phyloP scores from a whole-genome alignment of 2,113 vertebrate genomes.

The Lethenteron camtschaticum region DNA sequence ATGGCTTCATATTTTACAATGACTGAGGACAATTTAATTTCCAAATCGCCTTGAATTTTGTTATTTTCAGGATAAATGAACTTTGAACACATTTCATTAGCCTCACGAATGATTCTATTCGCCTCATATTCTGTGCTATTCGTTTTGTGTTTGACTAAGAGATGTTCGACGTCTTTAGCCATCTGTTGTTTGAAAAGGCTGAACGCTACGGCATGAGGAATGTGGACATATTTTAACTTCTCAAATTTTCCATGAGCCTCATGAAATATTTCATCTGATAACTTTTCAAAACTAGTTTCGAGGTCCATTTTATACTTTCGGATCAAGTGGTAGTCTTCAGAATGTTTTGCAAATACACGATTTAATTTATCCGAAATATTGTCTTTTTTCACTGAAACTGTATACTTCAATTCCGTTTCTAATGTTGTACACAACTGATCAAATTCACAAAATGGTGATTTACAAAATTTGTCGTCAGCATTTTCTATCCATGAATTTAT shows the following conservation, averaged over 20 bases:
- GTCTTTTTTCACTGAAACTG: not conserved
- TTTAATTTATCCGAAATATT: conserved; percentile 3
- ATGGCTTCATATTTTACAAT: no score
- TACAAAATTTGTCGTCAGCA: conserved; percentile 18
- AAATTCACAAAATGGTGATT: conserved; percentile 13
- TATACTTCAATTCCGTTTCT: conserved; percentile 7
- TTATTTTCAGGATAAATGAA: not conserved
- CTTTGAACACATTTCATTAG: no score
- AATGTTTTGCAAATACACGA: not conserved
- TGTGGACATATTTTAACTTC: no score
- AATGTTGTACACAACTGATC: conserved; percentile 19
- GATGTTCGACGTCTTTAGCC: no score
- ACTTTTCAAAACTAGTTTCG: no score
- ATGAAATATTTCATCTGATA: no score
- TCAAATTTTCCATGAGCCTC: no score
- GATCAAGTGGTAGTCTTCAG: conserved; percentile 1
- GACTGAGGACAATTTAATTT: not conserved
- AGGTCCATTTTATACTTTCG: conserved; percentile 7
- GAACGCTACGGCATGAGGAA: no score
- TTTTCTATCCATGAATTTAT: conserved; percentile 6
- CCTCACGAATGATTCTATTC: not conserved
- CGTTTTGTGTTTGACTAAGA: no score
- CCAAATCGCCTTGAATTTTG: not conserved
- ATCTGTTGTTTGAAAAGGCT: no score
- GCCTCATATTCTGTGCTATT: not conserved